phyloP scores from a whole-genome alignment of 2,888 invertebrate genomes.

The Scaptomyza reducta region DNA sequence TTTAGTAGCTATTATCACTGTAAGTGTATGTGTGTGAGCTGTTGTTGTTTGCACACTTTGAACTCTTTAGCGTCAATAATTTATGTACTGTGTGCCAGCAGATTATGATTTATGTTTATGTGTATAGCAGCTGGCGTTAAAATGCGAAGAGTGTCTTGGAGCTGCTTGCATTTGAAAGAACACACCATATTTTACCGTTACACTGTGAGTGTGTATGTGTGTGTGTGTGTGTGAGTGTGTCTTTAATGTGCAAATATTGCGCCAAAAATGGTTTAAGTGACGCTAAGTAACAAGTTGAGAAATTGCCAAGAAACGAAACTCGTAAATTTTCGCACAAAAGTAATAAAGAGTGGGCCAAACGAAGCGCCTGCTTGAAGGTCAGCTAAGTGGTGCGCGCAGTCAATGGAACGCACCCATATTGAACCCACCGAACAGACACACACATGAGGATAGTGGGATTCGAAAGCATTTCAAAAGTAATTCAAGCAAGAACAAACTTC shows the following conservation, averaged over 20 bases:
- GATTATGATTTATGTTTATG: slow-evolving; percentile 76
- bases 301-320: slow-evolving; percentile 62
- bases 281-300: slow-evolving; percentile 76
- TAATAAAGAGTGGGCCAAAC: slow-evolving; percentile 54
- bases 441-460: slow-evolving; percentile 12
- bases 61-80: slow-evolving; percentile 79
- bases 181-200: slow-evolving; percentile 47
- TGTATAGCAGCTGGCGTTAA: slow-evolving; percentile 49
- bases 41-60: slow-evolving; percentile 60
- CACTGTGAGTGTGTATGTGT: slow-evolving; percentile 6
- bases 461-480: slow-evolving; percentile 73
- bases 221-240: slow-evolving; percentile 2
- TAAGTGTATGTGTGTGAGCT: slow-evolving; percentile 18
- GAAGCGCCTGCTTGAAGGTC: slow-evolving; percentile 23
- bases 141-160: slow-evolving; percentile 24
- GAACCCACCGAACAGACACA: slow-evolving; percentile 21
- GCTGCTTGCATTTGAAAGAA: slow-evolving; percentile 44
- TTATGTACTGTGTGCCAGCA: slow-evolving; percentile 75
- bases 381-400: slow-evolving; percentile 31
- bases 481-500: slow-evolving; percentile 77
- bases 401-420: slow-evolving; percentile 22
- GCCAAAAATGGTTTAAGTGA: slow-evolving; percentile 64
- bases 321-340: slow-evolving; percentile 68
- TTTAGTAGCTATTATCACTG: slow-evolving; percentile 73
- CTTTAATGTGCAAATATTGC: slow-evolving; percentile 46